These are phyloP conservation scores for Epinephelus awoara DNA, from an alignment of 2,797 vertebrate species.

Conservation along the genomic window DNA sequence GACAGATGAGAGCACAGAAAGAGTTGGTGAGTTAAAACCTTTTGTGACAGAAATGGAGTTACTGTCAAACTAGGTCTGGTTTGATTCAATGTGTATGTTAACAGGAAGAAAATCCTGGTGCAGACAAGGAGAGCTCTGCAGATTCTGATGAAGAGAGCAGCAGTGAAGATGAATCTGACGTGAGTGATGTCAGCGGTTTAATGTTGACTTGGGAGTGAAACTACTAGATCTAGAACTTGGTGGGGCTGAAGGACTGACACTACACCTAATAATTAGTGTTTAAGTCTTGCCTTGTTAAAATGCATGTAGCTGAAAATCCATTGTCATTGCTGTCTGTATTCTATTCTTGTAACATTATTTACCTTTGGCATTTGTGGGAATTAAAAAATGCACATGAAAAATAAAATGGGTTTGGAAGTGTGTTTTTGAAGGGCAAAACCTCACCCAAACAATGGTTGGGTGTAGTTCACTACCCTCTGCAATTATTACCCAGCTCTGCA, in stretches of 20 bases:
- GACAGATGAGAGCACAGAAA: constrained; percentile 86
- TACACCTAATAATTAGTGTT: not conserved
- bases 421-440: not conserved
- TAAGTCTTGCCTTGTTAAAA: not conserved
- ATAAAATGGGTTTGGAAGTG: not conserved
- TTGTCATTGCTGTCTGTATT: not conserved
- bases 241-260: not conserved
- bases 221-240: not conserved
- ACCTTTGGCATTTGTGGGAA: not conserved
- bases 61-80: not conserved
- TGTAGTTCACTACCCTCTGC: not conserved
- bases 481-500: not conserved
- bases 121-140: constrained; percentile 72
- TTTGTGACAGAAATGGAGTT: not conserved
- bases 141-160: constrained; percentile 88
- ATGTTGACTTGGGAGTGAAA: not conserved
- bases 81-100: constrained; percentile 31
- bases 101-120: constrained; percentile 83
- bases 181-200: constrained; percentile 49
- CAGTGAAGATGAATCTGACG: constrained; percentile 84
- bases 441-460: not conserved
- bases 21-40: constrained; percentile 77
- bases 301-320: not conserved
- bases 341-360: too few species aligned
- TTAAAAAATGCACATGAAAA: too few species aligned